phyloP scores from a whole-genome alignment of 2,797 vertebrate species.

The Parambassis ranga region DNA sequence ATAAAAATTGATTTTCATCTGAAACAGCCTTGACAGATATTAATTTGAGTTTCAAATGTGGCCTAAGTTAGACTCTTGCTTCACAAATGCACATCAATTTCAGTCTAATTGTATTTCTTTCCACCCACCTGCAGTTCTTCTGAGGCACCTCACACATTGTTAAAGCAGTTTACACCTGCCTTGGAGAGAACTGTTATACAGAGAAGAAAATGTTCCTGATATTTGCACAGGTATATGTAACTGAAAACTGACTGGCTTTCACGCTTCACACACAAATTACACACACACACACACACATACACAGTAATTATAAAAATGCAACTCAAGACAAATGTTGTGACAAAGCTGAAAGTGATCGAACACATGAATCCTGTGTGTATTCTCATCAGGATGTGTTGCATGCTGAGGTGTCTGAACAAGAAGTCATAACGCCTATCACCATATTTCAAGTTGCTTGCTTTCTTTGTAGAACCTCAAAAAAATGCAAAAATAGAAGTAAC shows the following conservation, averaged over 20 bases:
- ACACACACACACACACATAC: background rate
- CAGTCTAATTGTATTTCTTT: background rate
- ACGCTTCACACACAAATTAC: background rate
- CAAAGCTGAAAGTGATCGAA: background rate
- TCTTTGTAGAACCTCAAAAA: conserved; percentile 46
- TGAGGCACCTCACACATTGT: conserved; percentile 7
- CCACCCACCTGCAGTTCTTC: background rate
- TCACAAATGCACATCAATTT: background rate
- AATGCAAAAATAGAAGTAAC: conserved; percentile 41
- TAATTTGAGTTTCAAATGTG: too few relatives aligned
- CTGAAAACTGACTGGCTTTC: background rate
- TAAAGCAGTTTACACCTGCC: conserved; percentile 7
- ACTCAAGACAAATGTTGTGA: background rate
- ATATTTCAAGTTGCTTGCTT: conserved; percentile 38
- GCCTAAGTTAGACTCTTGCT: too few relatives aligned
- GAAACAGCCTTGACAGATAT: too few relatives aligned
- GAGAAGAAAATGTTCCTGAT: background rate
- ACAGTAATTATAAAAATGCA: background rate
- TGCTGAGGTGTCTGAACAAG: conserved; percentile 2
- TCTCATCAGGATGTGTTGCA: conserved; percentile 3
- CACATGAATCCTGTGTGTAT: conserved; percentile 2
- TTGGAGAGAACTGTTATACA: background rate
- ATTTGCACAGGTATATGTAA: background rate
- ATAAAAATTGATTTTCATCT: too few relatives aligned
- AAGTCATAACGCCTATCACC: conserved; percentile 27